Conservation (phyloP, 2,888 invertebrate genomes). For the Gastrophysa polygoni region DNA sequence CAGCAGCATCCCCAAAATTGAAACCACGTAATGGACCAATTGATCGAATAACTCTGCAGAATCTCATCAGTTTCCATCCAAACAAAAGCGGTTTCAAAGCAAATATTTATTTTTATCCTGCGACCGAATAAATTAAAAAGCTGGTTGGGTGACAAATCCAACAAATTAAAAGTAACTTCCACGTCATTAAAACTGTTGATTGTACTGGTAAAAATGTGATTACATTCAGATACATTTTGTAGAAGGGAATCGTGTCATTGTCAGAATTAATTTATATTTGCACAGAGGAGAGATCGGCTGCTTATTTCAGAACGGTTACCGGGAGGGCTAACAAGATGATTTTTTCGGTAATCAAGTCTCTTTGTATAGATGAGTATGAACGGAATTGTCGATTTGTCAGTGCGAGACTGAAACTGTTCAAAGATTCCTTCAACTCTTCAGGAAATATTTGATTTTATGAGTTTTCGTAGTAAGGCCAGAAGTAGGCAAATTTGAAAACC, state of each 20-base stretch:
- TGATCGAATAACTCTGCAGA: neutral
- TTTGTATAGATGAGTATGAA: no score
- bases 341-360: no score
- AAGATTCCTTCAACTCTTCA: no score
- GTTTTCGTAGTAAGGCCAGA: no score
- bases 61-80: neutral
- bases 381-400: no score
- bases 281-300: conserved; percentile 38
- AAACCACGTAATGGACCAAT: neutral
- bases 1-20: neutral
- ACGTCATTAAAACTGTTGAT: conserved; percentile 53
- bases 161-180: conserved; percentile 57
- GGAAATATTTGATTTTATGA: no score
- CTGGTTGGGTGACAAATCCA: conserved; percentile 47
- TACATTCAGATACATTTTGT: conserved; percentile 52
- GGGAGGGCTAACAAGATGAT: no score
- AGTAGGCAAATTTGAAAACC: no score
- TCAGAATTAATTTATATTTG: conserved; percentile 51
- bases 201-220: conserved; percentile 54
- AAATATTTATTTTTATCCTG: conserved; percentile 48
- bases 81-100: conserved; percentile 40
- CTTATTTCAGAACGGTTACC: no score
- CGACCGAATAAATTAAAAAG: conserved; percentile 53
- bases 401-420: no score
- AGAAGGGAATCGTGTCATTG: conserved; percentile 38